Evolutionary conservation across 2,888 invertebrate species (phyloP), one percentile per base, ranked within the genome.

Genomic region (Muscina levida): DNA sequence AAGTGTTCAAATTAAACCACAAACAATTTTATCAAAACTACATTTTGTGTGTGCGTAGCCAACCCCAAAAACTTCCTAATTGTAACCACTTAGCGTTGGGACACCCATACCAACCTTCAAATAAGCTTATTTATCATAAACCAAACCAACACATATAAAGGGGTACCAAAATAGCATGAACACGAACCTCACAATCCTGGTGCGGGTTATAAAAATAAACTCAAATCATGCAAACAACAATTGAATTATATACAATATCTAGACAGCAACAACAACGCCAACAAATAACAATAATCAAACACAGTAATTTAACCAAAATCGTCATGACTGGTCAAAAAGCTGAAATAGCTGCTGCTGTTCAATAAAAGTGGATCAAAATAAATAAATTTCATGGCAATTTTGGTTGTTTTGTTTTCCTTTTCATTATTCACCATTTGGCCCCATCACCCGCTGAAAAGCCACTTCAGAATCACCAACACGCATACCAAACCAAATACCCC

Each of bases 321-420:
- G 42, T 72, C 72, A 72, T 81, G 81, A 77, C 67, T 75, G 46
- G 66, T 26, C 67, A 77, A 56, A 75, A 77, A 44, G 31, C 6
- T 6, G 42, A 13, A 19, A 56, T 39, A 13, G 15, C 19, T 39
- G 46, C n/a, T 15, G 15, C 19, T 39, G 46, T 19, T 62, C 19
- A 22, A 57, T 57, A 73, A 51, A 71, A 74, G 13, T 57, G 62
- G 22, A 66, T 67, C 26, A 67, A 72, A 76, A 67, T 74, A 82
- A 78, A 82, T 67, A 84, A 84, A 83, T 85, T 85, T 85, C 85
- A 84, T 85, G 86, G 79, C 76, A 67, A 17, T 62, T 57, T 51
- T 31, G 17, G 39, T 65, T 37, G 37, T 13, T 17, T 66, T 70
- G 44, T 39, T n/a, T 48, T 15, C 31, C 31, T 31, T 8, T n/a